phyloP scores from a whole-genome alignment of 2,888 invertebrate genomes.

The Erynnis tages region DNA sequence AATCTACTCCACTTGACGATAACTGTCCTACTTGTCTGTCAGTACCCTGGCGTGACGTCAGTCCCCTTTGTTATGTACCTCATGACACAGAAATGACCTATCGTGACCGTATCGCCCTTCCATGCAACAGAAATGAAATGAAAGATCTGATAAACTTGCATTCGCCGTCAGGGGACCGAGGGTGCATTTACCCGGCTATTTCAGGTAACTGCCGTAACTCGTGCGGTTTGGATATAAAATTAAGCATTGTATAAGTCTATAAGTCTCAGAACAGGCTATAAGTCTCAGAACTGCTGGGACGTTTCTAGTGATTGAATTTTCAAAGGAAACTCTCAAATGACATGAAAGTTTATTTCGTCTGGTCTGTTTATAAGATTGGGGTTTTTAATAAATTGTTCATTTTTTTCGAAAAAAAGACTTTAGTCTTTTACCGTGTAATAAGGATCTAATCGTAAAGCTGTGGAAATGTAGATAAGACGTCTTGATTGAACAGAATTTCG shows the following conservation, averaged over 20 bases:
- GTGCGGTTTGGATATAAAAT: not conserved
- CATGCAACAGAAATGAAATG: slow-evolving; percentile 10
- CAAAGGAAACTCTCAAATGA: not conserved
- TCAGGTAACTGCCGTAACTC: slow-evolving; percentile 1
- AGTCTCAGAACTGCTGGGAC: too few relatives aligned
- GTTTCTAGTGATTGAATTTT: slow-evolving; percentile 9
- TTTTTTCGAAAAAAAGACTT: too few relatives aligned
- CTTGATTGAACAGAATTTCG: too few relatives aligned
- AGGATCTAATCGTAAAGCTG: too few relatives aligned
- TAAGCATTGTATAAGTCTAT: not conserved
- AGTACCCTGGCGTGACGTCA: slow-evolving; percentile 15
- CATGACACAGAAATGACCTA: slow-evolving; percentile 6
- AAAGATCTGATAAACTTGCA: slow-evolving; percentile 21
- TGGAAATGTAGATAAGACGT: too few relatives aligned
- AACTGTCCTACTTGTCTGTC: slow-evolving; percentile 14
- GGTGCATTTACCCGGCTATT: slow-evolving; percentile 26
- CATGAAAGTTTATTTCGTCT: too few relatives aligned
- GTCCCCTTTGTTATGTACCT: slow-evolving; percentile 11
- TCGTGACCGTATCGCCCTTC: slow-evolving; percentile 17
- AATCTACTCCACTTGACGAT: slow-evolving; percentile 15
- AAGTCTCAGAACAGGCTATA: too few relatives aligned
- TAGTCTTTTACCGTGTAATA: too few relatives aligned
- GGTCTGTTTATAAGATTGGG: too few relatives aligned
- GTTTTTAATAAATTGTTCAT: too few relatives aligned
- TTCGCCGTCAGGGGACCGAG: slow-evolving; percentile 6